Conservation (phyloP, 2,888 invertebrate genomes). For the Epistrophe eligans region DNA sequence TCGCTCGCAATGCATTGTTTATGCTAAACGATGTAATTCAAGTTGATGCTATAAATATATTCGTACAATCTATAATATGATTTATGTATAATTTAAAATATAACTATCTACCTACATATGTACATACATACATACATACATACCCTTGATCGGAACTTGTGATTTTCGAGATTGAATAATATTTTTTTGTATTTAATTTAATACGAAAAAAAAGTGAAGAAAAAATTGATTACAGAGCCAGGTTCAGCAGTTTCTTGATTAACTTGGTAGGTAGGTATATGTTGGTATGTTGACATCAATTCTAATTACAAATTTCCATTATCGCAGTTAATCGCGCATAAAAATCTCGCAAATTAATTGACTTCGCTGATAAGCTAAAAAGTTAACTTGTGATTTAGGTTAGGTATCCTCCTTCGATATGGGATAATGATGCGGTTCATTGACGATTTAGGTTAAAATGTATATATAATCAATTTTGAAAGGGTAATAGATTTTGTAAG, state of each 20-base stretch:
- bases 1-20: slow-evolving; percentile 43
- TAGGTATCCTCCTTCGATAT: not conserved
- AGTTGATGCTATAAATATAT: slow-evolving; percentile 15
- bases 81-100: slow-evolving; percentile 47
- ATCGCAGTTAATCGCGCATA: slow-evolving; percentile 57
- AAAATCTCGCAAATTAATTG: slow-evolving; percentile 62
- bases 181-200: not conserved
- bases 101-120: not conserved
- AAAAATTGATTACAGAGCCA: slow-evolving; percentile 26
- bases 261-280: slow-evolving; percentile 40
- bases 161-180: slow-evolving; percentile 55
- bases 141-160: slow-evolving; percentile 67
- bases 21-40: slow-evolving; percentile 46
- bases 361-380: slow-evolving; percentile 49
- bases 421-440: slow-evolving; percentile 21
- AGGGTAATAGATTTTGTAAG: slow-evolving; percentile 26
- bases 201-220: slow-evolving; percentile 1
- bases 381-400: not conserved
- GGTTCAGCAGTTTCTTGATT: slow-evolving; percentile 21
- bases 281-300: slow-evolving; percentile 51
- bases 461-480: not conserved
- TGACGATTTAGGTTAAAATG: slow-evolving; percentile 31
- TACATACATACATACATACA: not conserved
- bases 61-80: slow-evolving; percentile 27
- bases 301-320: slow-evolving; percentile 68